Conservation (phyloP, 2,888 invertebrate genomes). For the Cataglyphis cursor region DNA sequence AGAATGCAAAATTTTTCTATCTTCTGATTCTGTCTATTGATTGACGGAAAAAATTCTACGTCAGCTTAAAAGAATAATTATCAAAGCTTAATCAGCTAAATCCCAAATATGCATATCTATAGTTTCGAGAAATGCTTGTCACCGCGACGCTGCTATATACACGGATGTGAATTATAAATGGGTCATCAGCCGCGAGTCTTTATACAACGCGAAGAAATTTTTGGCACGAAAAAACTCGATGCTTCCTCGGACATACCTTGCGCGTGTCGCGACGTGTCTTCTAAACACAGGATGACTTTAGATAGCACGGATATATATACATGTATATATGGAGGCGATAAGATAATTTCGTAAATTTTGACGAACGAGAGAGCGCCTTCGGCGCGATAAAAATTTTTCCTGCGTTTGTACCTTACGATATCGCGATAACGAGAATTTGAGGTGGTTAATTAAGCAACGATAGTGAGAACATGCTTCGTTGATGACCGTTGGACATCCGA, state of each 20-base stretch:
- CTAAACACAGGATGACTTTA: not conserved
- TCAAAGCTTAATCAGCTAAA: not conserved
- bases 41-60: not conserved
- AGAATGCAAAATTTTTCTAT: not conserved
- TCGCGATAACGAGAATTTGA: not conserved
- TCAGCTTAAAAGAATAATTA: not conserved
- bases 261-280: not conserved
- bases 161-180: slow-evolving; percentile 25
- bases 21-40: not conserved
- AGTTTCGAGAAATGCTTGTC: slow-evolving; percentile 4
- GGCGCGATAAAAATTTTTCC: not conserved
- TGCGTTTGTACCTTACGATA: not conserved
- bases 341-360: not conserved
- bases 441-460: not conserved
- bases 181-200: slow-evolving; percentile 5
- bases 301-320: not conserved
- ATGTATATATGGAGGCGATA: not conserved
- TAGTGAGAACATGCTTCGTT: not conserved
- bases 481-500: not conserved
- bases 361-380: not conserved
- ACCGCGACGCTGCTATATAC: not conserved
- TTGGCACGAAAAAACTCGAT: not conserved
- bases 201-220: not conserved
- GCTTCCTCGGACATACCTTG: not conserved
- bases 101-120: not conserved